Conservation (phyloP, 2,797 vertebrate species). For the Amphiprion clarkii region DNA sequence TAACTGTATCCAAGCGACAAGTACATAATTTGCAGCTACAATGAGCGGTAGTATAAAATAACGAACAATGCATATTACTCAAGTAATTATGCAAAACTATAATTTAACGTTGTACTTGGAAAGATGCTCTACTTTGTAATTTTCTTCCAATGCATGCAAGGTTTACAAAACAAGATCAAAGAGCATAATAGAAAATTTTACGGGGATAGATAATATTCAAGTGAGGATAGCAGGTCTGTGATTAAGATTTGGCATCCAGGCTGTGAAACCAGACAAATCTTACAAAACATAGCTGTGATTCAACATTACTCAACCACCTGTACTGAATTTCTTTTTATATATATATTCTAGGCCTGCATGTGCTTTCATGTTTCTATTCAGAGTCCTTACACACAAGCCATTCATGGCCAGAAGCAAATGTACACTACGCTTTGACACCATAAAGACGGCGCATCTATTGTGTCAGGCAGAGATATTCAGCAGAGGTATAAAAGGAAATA, state of each 20-base stretch:
- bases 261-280: constrained; percentile 26
- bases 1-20: neutral
- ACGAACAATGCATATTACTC: neutral
- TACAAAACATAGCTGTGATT: constrained; percentile 27
- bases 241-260: constrained; percentile 21
- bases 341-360: constrained; percentile 56
- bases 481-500: constrained; percentile 73
- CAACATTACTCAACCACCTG: constrained; percentile 36
- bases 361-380: constrained; percentile 71
- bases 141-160: neutral
- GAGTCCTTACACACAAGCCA: constrained; percentile 46
- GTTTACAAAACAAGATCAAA: constrained; percentile 23
- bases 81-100: too few species aligned
- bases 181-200: neutral
- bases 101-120: too few species aligned
- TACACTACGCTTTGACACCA: constrained; percentile 66
- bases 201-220: neutral
- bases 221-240: neutral
- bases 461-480: constrained; percentile 72
- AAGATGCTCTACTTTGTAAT: neutral
- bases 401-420: constrained; percentile 55
- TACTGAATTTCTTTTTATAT: constrained; percentile 35
- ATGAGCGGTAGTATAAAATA: neutral
- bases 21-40: neutral
- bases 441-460: constrained; percentile 63